A percentile compares a stretch with the other conserved stretches of the same genome.
Conservation (phyloP, 2,888 invertebrate species). For the Megaustenia siamemsis region DNA sequence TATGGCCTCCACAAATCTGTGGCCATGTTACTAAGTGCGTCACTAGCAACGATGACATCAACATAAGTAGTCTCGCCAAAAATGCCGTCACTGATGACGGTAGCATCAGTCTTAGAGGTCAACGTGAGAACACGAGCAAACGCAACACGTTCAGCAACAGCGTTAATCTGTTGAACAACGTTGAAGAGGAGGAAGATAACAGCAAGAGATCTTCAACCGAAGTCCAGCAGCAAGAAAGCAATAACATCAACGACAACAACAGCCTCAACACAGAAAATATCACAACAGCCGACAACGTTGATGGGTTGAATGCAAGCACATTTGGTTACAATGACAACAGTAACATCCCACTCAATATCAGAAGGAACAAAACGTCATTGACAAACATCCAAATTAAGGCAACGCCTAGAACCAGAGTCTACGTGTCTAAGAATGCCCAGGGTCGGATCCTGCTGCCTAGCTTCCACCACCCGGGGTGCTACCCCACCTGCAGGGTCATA, state of each 20-base stretch:
- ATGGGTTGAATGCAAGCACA: too few species aligned
- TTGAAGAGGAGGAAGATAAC: not conserved
- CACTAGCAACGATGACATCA: not conserved
- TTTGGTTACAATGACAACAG: not conserved
- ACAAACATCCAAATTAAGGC: not conserved
- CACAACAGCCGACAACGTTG: too few species aligned
- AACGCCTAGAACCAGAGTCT: conserved; percentile 10
- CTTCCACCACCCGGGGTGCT: not conserved
- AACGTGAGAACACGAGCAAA: not conserved
- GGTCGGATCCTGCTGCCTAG: not conserved
- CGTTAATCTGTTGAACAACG: not conserved
- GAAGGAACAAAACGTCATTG: too few species aligned
- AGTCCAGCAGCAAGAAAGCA: not conserved
- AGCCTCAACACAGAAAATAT: not conserved
- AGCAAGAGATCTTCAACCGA: not conserved
- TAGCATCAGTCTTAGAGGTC: too few species aligned
- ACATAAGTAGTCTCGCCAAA: not conserved
- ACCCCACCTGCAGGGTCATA: not conserved
- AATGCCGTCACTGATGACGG: not conserved
- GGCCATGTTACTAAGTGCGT: not conserved
- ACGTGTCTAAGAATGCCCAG: not conserved
- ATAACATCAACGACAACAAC: not conserved
- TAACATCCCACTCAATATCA: too few species aligned
- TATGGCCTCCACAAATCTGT: not conserved
- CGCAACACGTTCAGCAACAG: not conserved